These are phyloP conservation scores for Campoletis sonorensis DNA, from an alignment of 1,140 invertebrate genomes.

Conservation along the genomic window DNA sequence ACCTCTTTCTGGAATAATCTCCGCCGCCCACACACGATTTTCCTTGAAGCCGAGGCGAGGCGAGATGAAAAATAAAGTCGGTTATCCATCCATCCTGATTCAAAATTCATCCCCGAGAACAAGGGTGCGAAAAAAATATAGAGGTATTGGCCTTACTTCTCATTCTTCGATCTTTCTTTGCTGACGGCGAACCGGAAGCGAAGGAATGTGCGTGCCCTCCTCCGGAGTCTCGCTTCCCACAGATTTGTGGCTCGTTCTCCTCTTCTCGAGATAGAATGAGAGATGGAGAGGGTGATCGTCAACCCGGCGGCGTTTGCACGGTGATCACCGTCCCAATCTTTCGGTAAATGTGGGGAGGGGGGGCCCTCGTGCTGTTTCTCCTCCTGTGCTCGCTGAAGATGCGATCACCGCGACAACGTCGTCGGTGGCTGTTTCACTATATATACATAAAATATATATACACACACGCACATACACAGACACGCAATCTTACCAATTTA, in stretches of 20 bases:
- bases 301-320: constrained; percentile 22
- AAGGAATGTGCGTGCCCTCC: constrained; percentile 12
- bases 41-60: too few species aligned
- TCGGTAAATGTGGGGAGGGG: constrained; percentile 23
- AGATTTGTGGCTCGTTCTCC: not conserved
- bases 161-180: not conserved
- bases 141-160: too few species aligned
- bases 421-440: constrained; percentile 8
- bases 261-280: not conserved
- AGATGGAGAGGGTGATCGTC: constrained; percentile 8
- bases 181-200: constrained; percentile 13
- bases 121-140: too few species aligned
- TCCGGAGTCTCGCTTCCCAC: constrained; percentile 14
- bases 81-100: too few species aligned
- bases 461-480: not conserved
- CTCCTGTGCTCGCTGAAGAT: constrained; percentile 2
- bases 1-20: not conserved
- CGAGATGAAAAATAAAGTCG: not conserved
- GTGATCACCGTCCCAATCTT: constrained; percentile 28
- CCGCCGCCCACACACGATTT: not conserved
- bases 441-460: not conserved
- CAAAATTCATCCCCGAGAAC: too few species aligned
- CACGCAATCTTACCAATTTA: not conserved
- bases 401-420: constrained; percentile 22
- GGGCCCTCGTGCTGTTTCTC: not conserved